These are phyloP conservation scores for Ceratina calcarata DNA, from an alignment of 1,140 invertebrate species.

Conservation along the genomic window DNA sequence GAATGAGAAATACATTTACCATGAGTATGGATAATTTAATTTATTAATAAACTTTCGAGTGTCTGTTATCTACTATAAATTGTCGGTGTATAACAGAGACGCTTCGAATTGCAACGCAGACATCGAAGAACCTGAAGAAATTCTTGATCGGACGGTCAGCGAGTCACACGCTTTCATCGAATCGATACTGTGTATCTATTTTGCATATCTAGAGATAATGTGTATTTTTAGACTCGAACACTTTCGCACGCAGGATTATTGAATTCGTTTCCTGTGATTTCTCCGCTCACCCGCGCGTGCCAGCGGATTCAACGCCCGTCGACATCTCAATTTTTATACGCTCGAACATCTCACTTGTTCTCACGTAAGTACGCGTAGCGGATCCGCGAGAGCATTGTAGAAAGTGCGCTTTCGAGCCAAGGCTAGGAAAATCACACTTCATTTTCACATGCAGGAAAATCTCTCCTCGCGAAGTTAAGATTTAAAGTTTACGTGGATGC, in stretches of 20 bases:
- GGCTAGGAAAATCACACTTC: constrained; percentile 31
- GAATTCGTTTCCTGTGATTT: constrained; percentile 49
- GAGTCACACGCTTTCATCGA: constrained; percentile 63
- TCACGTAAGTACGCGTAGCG: not conserved
- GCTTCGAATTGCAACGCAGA: not conserved
- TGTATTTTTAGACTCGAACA: constrained; percentile 45
- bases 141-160: constrained; percentile 7
- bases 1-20: too few relatives aligned
- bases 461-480: constrained; percentile 3
- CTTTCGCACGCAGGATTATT: constrained; percentile 53
- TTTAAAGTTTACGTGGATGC: not conserved
- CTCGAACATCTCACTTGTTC: constrained; percentile 1
- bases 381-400: constrained; percentile 30
- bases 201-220: constrained; percentile 59
- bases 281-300: constrained; percentile 18
- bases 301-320: constrained; percentile 18
- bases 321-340: constrained; percentile 40
- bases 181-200: constrained; percentile 47
- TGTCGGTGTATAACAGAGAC: not conserved
- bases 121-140: not conserved
- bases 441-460: constrained; percentile 35
- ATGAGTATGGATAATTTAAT: too few relatives aligned
- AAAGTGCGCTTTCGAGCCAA: constrained; percentile 38
- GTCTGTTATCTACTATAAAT: too few relatives aligned
- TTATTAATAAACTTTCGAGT: too few relatives aligned